phyloP scores from a whole-genome alignment of 2,797 vertebrate genomes.

The Champsocephalus esox region DNA sequence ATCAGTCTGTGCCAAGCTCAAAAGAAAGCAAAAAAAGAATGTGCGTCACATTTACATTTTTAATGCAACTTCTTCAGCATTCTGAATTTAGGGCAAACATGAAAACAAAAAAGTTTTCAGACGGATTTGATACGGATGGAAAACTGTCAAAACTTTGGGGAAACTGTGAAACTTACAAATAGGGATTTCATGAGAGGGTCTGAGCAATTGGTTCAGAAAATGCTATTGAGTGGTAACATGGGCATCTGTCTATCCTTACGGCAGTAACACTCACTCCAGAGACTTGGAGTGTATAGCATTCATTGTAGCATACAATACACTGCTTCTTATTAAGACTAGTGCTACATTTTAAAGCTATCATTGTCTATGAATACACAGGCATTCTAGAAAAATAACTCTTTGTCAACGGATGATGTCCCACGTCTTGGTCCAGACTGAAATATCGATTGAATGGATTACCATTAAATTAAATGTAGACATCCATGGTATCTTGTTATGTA shows the following conservation, averaged over 20 bases:
- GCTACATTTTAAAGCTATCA: constrained; percentile 6
- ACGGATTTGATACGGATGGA: constrained; percentile 18
- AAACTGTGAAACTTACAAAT: constrained; percentile 20
- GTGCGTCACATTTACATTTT: constrained; percentile 60
- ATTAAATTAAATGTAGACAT: neutral
- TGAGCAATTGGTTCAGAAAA: constrained; percentile 28
- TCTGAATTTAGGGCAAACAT: constrained; percentile 65
- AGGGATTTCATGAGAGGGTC: constrained; percentile 7
- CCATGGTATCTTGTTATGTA: no score
- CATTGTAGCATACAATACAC: constrained; percentile 28
- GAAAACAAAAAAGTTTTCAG: constrained; percentile 44
- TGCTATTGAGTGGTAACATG: constrained; percentile 28
- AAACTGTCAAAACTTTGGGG: constrained; percentile 34
- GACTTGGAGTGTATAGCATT: constrained; percentile 33
- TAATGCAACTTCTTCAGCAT: constrained; percentile 58
- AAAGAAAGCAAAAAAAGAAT: constrained; percentile 60
- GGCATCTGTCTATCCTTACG: constrained; percentile 54
- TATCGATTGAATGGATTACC: neutral
- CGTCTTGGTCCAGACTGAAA: neutral
- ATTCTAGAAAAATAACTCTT: neutral
- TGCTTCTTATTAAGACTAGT: constrained; percentile 24
- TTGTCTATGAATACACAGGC: constrained; percentile 1
- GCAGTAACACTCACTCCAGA: constrained; percentile 28
- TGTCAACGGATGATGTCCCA: neutral
- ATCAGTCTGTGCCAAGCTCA: constrained; percentile 56